These are phyloP conservation scores for Cataglyphis hispanica DNA, from an alignment of 1,140 invertebrate species.

Conservation along the genomic window DNA sequence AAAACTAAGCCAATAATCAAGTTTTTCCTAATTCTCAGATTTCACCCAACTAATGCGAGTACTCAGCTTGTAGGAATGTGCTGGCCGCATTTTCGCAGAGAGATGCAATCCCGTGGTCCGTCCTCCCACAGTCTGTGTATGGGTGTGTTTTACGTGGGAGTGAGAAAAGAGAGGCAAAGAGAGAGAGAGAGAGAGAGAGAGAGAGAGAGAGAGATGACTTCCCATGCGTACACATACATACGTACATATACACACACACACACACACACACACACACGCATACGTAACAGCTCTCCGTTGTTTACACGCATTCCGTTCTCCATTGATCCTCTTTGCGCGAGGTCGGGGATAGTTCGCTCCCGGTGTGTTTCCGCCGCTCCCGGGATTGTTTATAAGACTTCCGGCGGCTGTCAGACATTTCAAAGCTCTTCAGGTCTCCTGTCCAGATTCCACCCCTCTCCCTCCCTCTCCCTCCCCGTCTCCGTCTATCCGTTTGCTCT, in stretches of 20 bases:
- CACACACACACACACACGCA: too few relatives aligned
- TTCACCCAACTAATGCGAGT: slow-evolving; percentile 26
- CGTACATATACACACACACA: neutral
- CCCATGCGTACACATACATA: neutral
- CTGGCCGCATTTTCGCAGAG: slow-evolving; percentile 14
- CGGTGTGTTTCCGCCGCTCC: slow-evolving; percentile 71
- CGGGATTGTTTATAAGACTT: slow-evolving; percentile 82
- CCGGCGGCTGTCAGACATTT: slow-evolving; percentile 77
- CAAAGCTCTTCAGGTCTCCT: slow-evolving; percentile 66
- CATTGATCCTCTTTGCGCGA: slow-evolving; percentile 77
- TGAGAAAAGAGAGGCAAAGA: too few relatives aligned
- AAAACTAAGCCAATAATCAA: slow-evolving; percentile 55
- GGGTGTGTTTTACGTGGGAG: neutral
- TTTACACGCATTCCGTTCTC: slow-evolving; percentile 76
- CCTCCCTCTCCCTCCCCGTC: neutral
- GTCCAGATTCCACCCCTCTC: neutral
- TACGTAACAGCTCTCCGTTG: slow-evolving; percentile 58
- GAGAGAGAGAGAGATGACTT: neutral
- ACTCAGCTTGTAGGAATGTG: slow-evolving; percentile 9
- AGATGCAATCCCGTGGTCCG: neutral
- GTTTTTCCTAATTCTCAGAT: slow-evolving; percentile 56
- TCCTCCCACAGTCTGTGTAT: slow-evolving; percentile 1
- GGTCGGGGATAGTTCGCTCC: slow-evolving; percentile 55
- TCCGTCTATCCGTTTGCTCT: slow-evolving; percentile 24
- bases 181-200: too few relatives aligned